Evolutionary conservation across 2,113 vertebrate genomes (phyloP).

Genomic region (Taxidea taxus): DNA sequence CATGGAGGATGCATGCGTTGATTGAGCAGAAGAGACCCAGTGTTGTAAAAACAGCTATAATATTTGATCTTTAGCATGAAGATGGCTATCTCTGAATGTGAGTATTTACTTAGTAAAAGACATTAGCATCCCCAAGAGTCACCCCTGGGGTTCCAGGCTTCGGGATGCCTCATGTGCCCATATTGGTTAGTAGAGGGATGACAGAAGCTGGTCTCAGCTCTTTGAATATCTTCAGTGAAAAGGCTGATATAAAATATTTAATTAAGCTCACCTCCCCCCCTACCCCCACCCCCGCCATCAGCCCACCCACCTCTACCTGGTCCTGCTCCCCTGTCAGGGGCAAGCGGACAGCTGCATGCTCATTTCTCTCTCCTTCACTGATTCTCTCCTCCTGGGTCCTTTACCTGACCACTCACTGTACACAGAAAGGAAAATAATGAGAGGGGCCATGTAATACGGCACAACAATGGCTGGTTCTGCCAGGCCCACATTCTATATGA

Average conservation of each 20-base stretch:
- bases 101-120: neutral
- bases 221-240: neutral
- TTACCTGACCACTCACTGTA: neutral
- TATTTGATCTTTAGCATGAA: fast-evolving
- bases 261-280: neutral
- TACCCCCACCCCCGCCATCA: fast-evolving
- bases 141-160: neutral
- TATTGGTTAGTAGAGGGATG: neutral
- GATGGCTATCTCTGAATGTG: neutral
- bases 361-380: neutral
- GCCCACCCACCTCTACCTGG: fast-evolving
- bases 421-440: neutral
- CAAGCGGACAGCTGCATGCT: neutral
- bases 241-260: neutral
- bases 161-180: fast-evolving
- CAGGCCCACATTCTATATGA: neutral
- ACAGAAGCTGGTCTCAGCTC: neutral
- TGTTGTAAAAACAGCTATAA: fast-evolving
- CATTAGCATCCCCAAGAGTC: fast-evolving
- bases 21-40: neutral
- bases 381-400: neutral
- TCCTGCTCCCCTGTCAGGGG: neutral
- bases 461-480: neutral
- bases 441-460: fast-evolving
- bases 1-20: fast-evolving